phyloP scores from a whole-genome alignment of 2,797 vertebrate species.

The Macropus fuliginosus region DNA sequence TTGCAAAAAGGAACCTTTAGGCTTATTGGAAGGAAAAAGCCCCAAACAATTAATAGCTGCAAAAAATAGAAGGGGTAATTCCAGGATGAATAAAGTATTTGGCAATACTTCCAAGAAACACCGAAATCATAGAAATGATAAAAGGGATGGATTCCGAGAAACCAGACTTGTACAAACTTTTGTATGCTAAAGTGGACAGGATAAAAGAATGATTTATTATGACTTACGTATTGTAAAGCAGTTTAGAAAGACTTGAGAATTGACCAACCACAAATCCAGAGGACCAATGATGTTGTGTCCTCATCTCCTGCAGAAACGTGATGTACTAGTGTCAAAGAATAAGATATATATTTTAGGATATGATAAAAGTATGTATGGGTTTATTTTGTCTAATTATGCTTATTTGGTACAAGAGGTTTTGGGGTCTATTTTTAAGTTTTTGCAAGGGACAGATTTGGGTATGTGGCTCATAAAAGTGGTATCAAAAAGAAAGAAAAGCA shows the following conservation, averaged over 20 bases:
- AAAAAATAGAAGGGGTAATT: background rate
- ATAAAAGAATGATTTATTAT: background rate
- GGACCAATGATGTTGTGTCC: background rate
- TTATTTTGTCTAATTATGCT: background rate
- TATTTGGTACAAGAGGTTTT: background rate
- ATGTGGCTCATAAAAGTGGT: background rate
- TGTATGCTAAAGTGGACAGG: background rate
- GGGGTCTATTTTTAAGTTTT: background rate
- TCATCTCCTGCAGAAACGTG: background rate
- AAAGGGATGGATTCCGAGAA: background rate
- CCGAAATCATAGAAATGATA: background rate
- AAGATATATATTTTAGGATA: background rate
- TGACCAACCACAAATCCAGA: background rate
- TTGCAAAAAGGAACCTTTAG: background rate
- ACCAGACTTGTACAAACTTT: background rate
- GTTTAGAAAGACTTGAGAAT: background rate
- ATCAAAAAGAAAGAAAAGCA: background rate
- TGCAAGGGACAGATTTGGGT: background rate
- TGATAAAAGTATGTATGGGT: background rate
- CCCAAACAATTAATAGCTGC: background rate
- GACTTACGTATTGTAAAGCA: background rate
- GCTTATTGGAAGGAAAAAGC: background rate
- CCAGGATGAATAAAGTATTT: background rate
- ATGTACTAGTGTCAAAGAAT: background rate
- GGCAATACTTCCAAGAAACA: background rate